Percentiles rank a stretch among this genome's conserved stretches.
These are phyloP conservation scores for Melanogrammus aeglefinus DNA, from an alignment of 2,797 vertebrate species.

Conservation along the genomic window DNA sequence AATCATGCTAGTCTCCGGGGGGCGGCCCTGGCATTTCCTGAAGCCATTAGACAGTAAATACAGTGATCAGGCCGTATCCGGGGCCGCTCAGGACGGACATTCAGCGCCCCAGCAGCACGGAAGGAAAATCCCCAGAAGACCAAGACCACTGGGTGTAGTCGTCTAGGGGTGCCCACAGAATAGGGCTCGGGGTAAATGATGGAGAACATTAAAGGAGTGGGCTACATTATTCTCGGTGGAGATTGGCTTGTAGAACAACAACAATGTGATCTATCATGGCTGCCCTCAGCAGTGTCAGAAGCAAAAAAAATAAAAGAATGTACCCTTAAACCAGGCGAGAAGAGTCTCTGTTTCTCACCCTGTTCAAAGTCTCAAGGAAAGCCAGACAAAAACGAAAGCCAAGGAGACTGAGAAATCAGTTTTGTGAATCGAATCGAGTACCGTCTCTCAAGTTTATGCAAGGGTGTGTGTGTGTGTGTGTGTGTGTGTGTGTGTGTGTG, in stretches of 20 bases:
- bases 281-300: no score
- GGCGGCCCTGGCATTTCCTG: conserved; percentile 66
- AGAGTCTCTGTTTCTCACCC: no score
- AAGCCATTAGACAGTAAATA: conserved; percentile 62
- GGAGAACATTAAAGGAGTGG: no score
- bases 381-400: background rate
- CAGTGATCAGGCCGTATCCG: conserved; percentile 55
- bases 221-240: background rate
- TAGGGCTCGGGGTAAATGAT: background rate
- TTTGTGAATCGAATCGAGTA: background rate
- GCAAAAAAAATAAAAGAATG: no score
- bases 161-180: background rate
- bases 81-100: conserved; percentile 39
- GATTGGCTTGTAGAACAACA: background rate
- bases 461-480: background rate
- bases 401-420: background rate
- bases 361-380: background rate
- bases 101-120: background rate
- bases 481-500: no score
- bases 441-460: background rate
- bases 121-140: background rate
- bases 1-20: conserved; percentile 46
- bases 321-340: no score
- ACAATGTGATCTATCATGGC: background rate
- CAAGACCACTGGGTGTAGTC: background rate